Percentiles rank a stretch among this genome's conserved stretches.
Evolutionary conservation across 2,888 invertebrate species (phyloP).

Genomic region (Phragmatobia fuliginosa): DNA sequence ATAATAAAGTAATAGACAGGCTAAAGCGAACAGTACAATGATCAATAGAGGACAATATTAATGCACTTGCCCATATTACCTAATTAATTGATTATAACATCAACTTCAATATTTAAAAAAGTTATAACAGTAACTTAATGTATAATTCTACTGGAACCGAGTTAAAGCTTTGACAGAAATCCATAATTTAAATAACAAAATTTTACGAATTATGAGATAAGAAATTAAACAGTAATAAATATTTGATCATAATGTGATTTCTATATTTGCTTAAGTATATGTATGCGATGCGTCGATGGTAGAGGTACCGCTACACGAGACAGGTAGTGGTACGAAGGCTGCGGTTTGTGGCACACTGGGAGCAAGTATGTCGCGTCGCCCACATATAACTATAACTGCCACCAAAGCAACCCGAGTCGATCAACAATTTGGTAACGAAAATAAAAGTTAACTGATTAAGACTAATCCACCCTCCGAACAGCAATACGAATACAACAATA

Average conservation of each 20-base stretch:
- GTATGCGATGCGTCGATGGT: constrained; percentile 69
- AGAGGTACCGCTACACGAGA: constrained; percentile 31
- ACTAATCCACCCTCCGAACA: constrained; percentile 79
- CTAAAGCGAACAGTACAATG: constrained; percentile 83
- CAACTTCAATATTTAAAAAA: constrained; percentile 85
- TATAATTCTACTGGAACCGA: constrained; percentile 86
- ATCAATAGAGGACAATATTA: constrained; percentile 84
- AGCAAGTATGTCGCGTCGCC: constrained; percentile 48
- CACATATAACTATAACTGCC: constrained; percentile 75
- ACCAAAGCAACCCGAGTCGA: constrained; percentile 81
- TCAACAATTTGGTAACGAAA: constrained; percentile 87
- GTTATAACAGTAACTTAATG: constrained; percentile 86
- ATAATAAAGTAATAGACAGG: constrained; percentile 80
- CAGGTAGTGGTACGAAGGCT: constrained; percentile 18
- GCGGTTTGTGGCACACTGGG: constrained; percentile 30
- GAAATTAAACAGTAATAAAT: constrained; percentile 86
- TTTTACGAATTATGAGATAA: constrained; percentile 82
- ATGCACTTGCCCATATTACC: constrained; percentile 86
- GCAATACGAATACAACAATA: constrained; percentile 85
- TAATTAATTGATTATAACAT: constrained; percentile 86
- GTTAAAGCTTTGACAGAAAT: constrained; percentile 87
- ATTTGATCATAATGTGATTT: constrained; percentile 84
- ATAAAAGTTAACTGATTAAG: constrained; percentile 81
- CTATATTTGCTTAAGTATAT: constrained; percentile 70
- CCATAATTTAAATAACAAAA: constrained; percentile 85